Evolutionary conservation across 2,113 vertebrate genomes (phyloP), one percentile per base, ranked within the genome.

Genomic region (Anser brachyrhynchus): DNA sequence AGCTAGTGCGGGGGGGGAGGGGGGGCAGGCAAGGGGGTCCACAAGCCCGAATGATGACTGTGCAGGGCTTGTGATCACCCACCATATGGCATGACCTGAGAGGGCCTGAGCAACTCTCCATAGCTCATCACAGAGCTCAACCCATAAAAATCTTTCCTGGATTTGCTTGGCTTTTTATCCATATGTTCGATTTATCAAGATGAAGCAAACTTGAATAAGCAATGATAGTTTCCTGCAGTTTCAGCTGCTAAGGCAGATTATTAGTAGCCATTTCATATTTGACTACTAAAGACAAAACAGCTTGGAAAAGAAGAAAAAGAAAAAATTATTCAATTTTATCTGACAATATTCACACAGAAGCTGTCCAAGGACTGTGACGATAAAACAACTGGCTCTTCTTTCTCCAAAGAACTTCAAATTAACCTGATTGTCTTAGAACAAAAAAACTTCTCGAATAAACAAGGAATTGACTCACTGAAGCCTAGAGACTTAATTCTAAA

Each of bases 21-120:
- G 10, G 31, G 13, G 44, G 26, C 33, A 10, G 15, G 64, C 64
- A 13, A 2, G 13, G 64, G 8, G 52, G 26, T 15, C 41, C 58
- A 10, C 6, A 6, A 31, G 20, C 26, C 64, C 41, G 9, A 29
- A 62, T 6, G 23, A 21, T 1, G 1, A 3, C 21, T 16, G 55
- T 4, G 2, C 3, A 1, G 31, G 31, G 52, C 29, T 2, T 2
- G 26, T 9, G 3, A 13, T 4, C 61, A 4, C 1, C 21, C 2
- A 3, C 39, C 39, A 2, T 3, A 10, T 41, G 41, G 41, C 41
- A 41, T 41, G 41, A 41, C 41, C 41, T 41, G 41, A 41, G 13
- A 41, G 44, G 33, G 18, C 49, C 69, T 6, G 5, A 55, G 71
- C 41, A 7, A 29, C 28, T 11, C 5, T 15, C 41, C 28, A 41